Percentiles rank a stretch among this genome's conserved stretches.
Evolutionary conservation across 1,140 invertebrate species (phyloP).

Genomic region (Atopsyche davidsoni): DNA sequence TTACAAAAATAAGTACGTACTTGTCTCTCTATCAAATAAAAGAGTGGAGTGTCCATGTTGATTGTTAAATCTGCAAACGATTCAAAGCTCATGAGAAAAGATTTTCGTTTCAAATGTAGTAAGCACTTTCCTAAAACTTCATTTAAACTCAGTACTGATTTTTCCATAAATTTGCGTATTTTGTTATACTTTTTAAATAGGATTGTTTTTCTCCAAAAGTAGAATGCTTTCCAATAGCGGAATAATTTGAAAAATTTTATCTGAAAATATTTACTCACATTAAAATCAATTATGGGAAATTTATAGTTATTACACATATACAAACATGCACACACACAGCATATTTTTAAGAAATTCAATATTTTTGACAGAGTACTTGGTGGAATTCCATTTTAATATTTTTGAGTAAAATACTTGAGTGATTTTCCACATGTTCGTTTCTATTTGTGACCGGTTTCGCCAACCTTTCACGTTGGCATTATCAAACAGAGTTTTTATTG

Average conservation of each 20-base stretch:
- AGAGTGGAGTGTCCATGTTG: constrained; percentile 55
- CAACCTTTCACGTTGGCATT: too few species aligned
- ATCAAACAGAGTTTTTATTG: too few species aligned
- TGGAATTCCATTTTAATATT: too few species aligned
- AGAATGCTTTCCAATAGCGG: constrained; percentile 76
- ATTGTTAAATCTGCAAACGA: constrained; percentile 52
- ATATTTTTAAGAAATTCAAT: too few species aligned
- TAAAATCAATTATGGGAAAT: background rate
- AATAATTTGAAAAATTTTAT: constrained; percentile 68
- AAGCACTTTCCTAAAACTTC: constrained; percentile 63
- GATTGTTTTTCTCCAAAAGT: constrained; percentile 72
- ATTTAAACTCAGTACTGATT: constrained; percentile 68
- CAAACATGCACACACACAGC: too few species aligned
- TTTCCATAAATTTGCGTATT: constrained; percentile 53
- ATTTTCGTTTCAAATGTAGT: constrained; percentile 63
- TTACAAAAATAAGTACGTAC: constrained; percentile 43
- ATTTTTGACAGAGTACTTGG: too few species aligned
- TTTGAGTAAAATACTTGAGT: too few species aligned
- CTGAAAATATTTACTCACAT: constrained; percentile 37
- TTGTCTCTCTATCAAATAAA: constrained; percentile 62
- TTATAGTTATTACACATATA: constrained; percentile 6
- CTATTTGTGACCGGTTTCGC: too few species aligned
- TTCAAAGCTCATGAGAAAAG: constrained; percentile 56
- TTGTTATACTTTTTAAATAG: constrained; percentile 58
- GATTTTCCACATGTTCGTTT: too few species aligned